Percentiles rank a stretch among this genome's conserved stretches.
Conservation (phyloP, 2,888 invertebrate genomes). For the Idaea straminata region DNA sequence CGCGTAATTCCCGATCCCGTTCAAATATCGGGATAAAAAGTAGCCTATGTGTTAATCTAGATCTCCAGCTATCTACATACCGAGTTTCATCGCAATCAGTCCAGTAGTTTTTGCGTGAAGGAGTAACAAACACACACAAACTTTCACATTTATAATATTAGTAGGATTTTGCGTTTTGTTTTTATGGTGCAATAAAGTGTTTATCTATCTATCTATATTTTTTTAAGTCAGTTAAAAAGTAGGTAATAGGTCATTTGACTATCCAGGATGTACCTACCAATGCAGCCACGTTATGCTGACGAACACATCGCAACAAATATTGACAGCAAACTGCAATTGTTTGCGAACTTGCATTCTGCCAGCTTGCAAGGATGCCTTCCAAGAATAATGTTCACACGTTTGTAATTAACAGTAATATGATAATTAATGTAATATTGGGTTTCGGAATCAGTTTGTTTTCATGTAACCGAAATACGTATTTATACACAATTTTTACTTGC, state of each 20-base stretch:
- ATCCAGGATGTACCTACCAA: neutral
- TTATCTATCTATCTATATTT: no score
- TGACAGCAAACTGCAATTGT: constrained; percentile 12
- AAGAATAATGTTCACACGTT: constrained; percentile 9
- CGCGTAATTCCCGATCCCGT: no score
- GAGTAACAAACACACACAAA: no score
- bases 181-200: no score
- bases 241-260: neutral
- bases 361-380: constrained; percentile 12
- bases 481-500: no score
- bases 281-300: neutral
- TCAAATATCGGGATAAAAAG: no score
- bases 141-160: no score
- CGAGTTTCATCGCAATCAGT: no score
- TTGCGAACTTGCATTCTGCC: constrained; percentile 10
- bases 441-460: neutral
- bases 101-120: no score
- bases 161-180: no score
- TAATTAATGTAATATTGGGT: neutral
- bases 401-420: constrained; percentile 8
- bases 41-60: no score
- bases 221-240: neutral
- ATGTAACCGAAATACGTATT: neutral
- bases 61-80: no score
- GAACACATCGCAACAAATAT: neutral